A percentile compares a stretch with the other conserved stretches of the same genome.
These are phyloP conservation scores for Eptatretus atami DNA, from an alignment of 2,797 vertebrate genomes.

Conservation along the genomic window DNA sequence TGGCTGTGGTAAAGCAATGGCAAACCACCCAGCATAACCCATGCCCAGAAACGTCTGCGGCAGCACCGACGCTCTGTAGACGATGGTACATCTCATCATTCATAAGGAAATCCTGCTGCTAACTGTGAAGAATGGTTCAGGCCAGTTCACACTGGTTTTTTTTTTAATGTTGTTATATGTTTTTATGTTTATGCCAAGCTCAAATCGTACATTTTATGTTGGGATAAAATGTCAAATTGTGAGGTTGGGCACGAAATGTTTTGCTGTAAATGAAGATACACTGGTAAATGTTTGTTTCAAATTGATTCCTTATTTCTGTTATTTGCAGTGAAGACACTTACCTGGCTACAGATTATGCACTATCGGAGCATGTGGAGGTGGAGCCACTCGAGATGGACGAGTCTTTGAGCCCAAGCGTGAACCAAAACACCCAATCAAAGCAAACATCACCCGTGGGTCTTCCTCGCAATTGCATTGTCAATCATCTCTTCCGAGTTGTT, in stretches of 20 bases:
- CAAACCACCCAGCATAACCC: too few species aligned
- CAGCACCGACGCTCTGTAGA: too few species aligned
- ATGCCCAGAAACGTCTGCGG: too few species aligned
- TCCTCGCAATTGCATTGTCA: constrained; percentile 21
- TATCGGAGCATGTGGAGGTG: constrained; percentile 50
- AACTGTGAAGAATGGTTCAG: too few species aligned
- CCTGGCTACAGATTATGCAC: constrained; percentile 44
- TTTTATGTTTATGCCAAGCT: too few species aligned
- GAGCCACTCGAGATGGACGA: constrained; percentile 27
- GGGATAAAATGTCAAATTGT: too few species aligned
- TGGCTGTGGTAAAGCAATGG: too few species aligned
- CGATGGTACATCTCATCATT: too few species aligned
- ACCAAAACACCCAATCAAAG: neutral
- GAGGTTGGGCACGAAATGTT: neutral
- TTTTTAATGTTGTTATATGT: too few species aligned
- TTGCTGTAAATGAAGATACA: neutral
- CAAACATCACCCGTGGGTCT: constrained; percentile 23
- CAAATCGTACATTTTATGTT: too few species aligned
- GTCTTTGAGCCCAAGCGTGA: neutral
- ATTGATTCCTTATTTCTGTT: neutral
- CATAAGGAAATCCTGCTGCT: too few species aligned
- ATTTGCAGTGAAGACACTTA: constrained; percentile 56
- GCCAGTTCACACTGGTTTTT: too few species aligned
- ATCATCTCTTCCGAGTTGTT: constrained; percentile 34
- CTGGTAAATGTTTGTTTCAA: constrained; percentile 6